Percentiles rank a stretch among this genome's conserved stretches.
Evolutionary conservation across 2,797 vertebrate species (phyloP).

Genomic region (Melanitta fusca): DNA sequence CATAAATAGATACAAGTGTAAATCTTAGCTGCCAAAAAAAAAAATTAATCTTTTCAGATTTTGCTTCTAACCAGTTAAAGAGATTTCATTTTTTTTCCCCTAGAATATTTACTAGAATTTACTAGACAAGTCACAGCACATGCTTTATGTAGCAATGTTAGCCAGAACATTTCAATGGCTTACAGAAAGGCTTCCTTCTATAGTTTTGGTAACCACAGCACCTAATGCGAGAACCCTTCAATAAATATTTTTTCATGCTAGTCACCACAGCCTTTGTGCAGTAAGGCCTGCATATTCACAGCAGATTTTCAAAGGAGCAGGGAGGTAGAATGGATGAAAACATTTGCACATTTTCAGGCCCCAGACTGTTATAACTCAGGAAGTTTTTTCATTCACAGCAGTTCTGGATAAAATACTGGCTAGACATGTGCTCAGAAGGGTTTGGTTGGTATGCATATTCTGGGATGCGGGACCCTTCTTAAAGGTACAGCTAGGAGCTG

Average conservation of each 20-base stretch:
- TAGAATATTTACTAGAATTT: background rate
- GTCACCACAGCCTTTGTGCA: background rate
- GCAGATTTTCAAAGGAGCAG: background rate
- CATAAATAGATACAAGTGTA: background rate
- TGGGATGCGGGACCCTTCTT: accelerated
- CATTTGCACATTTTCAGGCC: accelerated
- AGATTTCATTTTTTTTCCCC: background rate
- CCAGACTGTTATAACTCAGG: too few species aligned
- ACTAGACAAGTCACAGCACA: background rate
- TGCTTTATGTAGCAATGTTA: background rate
- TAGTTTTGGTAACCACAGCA: background rate
- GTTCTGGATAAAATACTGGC: background rate
- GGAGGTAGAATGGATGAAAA: accelerated
- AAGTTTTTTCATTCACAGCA: background rate
- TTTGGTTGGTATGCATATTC: accelerated
- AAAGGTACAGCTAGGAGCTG: accelerated
- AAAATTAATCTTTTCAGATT: background rate
- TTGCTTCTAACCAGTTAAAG: background rate
- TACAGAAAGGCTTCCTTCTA: background rate
- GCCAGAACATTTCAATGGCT: background rate
- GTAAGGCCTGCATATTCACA: background rate
- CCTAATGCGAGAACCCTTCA: background rate
- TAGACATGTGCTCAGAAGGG: accelerated
- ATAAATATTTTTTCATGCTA: background rate
- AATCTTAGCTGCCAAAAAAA: background rate